Evolutionary conservation across 2,113 vertebrate species (phyloP), one percentile per base, ranked within the genome.

Genomic region (Calyptommatus sinebrachiatus): DNA sequence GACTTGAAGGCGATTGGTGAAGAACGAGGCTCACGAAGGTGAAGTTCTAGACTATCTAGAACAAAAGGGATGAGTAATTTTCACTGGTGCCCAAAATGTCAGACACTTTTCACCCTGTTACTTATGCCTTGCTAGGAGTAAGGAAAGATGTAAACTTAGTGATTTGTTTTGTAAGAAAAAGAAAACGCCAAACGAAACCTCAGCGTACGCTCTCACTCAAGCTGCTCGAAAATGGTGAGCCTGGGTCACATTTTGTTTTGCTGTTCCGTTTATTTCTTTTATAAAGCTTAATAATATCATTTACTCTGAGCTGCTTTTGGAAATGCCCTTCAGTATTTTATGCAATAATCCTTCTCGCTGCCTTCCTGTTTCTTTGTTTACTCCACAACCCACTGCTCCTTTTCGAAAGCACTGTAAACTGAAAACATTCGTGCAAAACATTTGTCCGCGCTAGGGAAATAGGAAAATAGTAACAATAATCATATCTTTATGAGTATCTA

Each of bases 401-500:
- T 85, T 57, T 60, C 5, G 5, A 41, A 57, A 57, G 53, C 80
- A 87, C 85, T 89, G 79, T 82, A 83, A 85, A 88, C 78, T 83
- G 35, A 68, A 78, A 26, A 72, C 88, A 70, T 61, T 45, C 76
- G 73, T 77, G 72, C 82, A 90, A 83, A 84, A 85, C 70, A 77
- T 71, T 71, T 85, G 87, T 92, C 93, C 87, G 80, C 73, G 91
- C 88, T 82, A 90, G 92, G 93, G 92, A 84, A 89, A 70, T 91
- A 90, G 35, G 90, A 93, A 92, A 92, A 93, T 29, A 93, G 92
- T 90, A 91, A 83, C 81, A 89, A 68, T n/a, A 70, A 70, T 57
- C 26, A 57, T 24, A 71, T 46, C 26, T 78, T n/a, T 62, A 79
- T 4, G 16, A 31, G 62, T 60, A 67, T 22, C 48, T 60, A 18